Conservation (phyloP, 2,888 invertebrate species). For the Oligia strigilis region DNA sequence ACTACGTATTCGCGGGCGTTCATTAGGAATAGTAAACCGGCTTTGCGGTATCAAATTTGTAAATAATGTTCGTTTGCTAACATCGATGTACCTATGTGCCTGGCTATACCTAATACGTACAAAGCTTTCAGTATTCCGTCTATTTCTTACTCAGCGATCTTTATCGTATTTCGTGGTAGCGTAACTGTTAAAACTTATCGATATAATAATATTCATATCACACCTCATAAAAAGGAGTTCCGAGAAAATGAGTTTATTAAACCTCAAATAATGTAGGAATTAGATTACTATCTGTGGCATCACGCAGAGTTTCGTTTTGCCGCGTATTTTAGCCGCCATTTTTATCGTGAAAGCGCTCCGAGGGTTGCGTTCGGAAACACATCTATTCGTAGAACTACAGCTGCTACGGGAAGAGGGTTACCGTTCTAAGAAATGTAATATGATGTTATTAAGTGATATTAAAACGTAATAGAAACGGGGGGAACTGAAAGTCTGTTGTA, state of each 20-base stretch:
- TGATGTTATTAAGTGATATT: slow-evolving; percentile 57
- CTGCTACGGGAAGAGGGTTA: slow-evolving; percentile 70
- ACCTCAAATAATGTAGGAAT: slow-evolving; percentile 53
- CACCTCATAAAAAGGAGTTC: slow-evolving; percentile 57
- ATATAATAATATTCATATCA: slow-evolving; percentile 51
- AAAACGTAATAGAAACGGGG: slow-evolving; percentile 35
- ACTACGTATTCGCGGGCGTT: slow-evolving; percentile 74
- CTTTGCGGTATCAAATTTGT: slow-evolving; percentile 81
- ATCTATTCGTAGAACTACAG: slow-evolving; percentile 78
- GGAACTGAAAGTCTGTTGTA: slow-evolving; percentile 12
- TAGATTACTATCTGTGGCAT: slow-evolving; percentile 68
- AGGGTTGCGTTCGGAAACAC: slow-evolving; percentile 63
- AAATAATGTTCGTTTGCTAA: slow-evolving; percentile 72
- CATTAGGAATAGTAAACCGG: slow-evolving; percentile 87
- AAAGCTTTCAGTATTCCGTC: slow-evolving; percentile 57
- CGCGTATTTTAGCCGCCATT: slow-evolving; percentile 56
- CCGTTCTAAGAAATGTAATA: slow-evolving; percentile 76
- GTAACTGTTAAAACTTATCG: slow-evolving; percentile 45
- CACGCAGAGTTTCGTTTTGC: slow-evolving; percentile 59
- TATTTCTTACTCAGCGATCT: slow-evolving; percentile 60
- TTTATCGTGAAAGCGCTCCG: slow-evolving; percentile 63
- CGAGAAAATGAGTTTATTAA: slow-evolving; percentile 63
- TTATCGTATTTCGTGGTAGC: slow-evolving; percentile 62
- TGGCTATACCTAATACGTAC: slow-evolving; percentile 52
- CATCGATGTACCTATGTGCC: slow-evolving; percentile 50